phyloP scores from a whole-genome alignment of 2,888 invertebrate species.

The Mesoligia furuncula region DNA sequence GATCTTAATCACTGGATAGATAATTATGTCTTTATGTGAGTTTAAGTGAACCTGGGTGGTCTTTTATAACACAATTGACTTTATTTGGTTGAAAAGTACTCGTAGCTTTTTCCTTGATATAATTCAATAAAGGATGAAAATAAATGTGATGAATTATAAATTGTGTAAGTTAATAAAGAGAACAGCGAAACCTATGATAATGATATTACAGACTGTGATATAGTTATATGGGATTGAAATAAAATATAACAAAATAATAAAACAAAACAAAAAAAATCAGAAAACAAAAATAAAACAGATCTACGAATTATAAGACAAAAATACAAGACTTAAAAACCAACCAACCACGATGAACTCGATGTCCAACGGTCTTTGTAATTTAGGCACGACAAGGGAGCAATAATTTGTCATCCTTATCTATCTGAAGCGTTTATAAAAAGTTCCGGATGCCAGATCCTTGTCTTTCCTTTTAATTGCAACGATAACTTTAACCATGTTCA shows the following conservation, averaged over 20 bases:
- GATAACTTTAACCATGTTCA: background rate
- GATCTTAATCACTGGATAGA: slow-evolving; percentile 56
- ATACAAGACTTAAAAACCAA: background rate
- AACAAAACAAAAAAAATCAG: too few relatives aligned
- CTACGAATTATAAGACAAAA: background rate
- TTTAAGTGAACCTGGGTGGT: slow-evolving; percentile 53
- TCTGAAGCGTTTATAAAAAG: slow-evolving; percentile 8
- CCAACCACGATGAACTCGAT: background rate
- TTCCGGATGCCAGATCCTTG: background rate
- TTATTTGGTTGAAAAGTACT: background rate
- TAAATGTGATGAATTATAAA: too few relatives aligned
- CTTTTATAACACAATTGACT: slow-evolving; percentile 3
- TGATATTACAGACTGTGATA: background rate
- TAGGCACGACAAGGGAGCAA: background rate
- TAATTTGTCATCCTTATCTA: slow-evolving; percentile 23
- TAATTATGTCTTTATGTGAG: slow-evolving; percentile 45
- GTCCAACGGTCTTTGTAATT: background rate
- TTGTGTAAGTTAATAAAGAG: background rate
- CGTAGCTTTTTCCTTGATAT: background rate
- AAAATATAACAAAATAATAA: background rate
- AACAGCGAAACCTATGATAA: background rate
- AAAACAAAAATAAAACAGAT: background rate
- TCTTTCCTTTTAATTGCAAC: background rate
- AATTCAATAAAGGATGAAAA: background rate
- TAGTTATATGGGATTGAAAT: background rate